A percentile compares a stretch with the other conserved stretches of the same genome.
These are phyloP conservation scores for Bubo bubo DNA, from an alignment of 2,113 vertebrate species.

Conservation along the genomic window DNA sequence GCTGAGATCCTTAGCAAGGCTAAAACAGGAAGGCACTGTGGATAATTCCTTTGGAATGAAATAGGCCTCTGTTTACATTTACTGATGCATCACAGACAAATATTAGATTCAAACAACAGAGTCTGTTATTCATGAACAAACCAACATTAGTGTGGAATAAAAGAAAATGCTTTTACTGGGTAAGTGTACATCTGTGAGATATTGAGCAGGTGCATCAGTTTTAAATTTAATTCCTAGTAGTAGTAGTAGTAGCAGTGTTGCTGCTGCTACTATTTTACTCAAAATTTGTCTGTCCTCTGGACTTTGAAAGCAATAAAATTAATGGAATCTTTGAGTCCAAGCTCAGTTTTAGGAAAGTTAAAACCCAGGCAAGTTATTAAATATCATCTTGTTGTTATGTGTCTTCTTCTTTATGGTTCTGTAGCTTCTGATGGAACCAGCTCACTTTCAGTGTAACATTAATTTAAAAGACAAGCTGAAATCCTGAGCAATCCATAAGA, in stretches of 20 bases:
- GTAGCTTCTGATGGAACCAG: not conserved
- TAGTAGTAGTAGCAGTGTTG: not conserved
- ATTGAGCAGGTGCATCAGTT: not conserved
- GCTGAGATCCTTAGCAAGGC: not conserved
- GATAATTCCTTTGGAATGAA: not conserved
- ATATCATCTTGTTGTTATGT: not conserved
- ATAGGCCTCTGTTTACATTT: not conserved
- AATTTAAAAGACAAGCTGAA: not conserved
- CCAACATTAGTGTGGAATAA: not conserved
- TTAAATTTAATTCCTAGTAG: not conserved
- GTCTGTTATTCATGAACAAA: not conserved
- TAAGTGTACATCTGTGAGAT: not conserved
- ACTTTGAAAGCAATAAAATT: not conserved
- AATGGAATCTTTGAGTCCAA: not conserved
- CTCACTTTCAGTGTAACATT: not conserved
- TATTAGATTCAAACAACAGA: not conserved
- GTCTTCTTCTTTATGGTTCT: not conserved
- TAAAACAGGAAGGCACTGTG: not conserved
- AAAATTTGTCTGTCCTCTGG: not conserved
- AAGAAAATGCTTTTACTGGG: not conserved
- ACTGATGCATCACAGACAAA: not conserved
- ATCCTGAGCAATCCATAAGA: not conserved
- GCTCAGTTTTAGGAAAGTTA: not conserved
- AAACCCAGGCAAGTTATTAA: not conserved
- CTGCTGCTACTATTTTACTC: not conserved